A percentile compares a stretch with the other conserved stretches of the same genome.
Evolutionary conservation across 64 coral and sea anemone species (phyloP).

Genomic region (Stichodactyla mertensii): DNA sequence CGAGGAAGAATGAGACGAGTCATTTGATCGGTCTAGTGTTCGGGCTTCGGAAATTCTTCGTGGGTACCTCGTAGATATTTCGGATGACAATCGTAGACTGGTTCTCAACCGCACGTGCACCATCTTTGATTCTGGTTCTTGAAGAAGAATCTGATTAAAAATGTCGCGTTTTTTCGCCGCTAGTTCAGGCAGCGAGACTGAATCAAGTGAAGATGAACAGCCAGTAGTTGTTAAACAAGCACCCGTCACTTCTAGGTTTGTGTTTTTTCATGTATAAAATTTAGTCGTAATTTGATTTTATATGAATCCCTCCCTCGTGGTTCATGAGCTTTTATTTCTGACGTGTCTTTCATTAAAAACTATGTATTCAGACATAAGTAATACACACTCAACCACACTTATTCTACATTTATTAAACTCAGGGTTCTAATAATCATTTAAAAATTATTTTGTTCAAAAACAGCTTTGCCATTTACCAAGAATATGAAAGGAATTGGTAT

Average conservation of each 20-base stretch:
- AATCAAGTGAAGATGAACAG: conserved; percentile 82
- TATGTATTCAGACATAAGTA: not conserved
- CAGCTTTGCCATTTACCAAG: not conserved
- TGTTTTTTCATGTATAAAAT: not conserved
- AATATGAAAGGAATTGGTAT: not conserved
- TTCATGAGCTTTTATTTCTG: not conserved
- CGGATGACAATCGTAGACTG: conserved; percentile 3
- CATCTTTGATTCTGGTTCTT: conserved; percentile 58
- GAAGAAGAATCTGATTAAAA: conserved; percentile 38
- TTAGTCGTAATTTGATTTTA: not conserved
- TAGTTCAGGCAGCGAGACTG: conserved; percentile 82
- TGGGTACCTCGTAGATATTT: not conserved
- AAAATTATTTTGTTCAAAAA: not conserved
- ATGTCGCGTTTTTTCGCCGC: conserved; percentile 90
- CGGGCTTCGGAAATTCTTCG: not conserved
- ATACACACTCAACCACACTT: not conserved
- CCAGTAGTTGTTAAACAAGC: conserved; percentile 70
- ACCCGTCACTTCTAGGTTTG: conserved; percentile 66
- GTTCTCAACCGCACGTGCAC: conserved; percentile 59
- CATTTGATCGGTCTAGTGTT: not conserved
- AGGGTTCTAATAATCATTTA: not conserved
- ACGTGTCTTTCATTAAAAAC: not conserved
- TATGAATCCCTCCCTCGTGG: not conserved
- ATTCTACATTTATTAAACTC: not conserved
- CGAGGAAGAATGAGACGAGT: not conserved